Percentiles rank a stretch among this genome's conserved stretches.
These are phyloP conservation scores for Pyxicephalus adspersus DNA, from an alignment of 2,113 vertebrate species.

Conservation along the genomic window DNA sequence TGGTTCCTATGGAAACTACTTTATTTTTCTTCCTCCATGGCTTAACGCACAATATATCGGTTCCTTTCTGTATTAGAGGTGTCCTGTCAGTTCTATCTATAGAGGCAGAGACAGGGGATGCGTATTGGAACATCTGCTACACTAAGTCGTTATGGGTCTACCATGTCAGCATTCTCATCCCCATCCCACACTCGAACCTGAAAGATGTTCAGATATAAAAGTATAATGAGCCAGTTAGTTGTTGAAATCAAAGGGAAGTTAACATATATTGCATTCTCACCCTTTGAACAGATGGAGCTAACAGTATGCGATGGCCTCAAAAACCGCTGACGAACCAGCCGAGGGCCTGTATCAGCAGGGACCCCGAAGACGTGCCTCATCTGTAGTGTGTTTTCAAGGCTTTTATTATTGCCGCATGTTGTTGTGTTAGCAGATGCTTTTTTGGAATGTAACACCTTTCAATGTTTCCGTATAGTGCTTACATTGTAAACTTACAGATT, in stretches of 20 bases:
- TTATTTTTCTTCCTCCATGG: too few relatives aligned
- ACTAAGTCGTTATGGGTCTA: background rate
- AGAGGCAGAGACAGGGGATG: too few relatives aligned
- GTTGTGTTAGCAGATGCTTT: conserved; percentile 18
- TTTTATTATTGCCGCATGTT: conserved; percentile 29
- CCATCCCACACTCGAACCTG: background rate
- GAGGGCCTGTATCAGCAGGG: conserved; percentile 11
- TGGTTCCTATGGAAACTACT: too few relatives aligned
- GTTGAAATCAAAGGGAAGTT: conserved; percentile 11
- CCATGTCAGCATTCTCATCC: background rate
- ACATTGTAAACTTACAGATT: background rate
- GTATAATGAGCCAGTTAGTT: conserved; percentile 34
- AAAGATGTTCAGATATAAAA: conserved; percentile 13
- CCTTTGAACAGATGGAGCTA: conserved; percentile 47
- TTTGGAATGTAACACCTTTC: conserved; percentile 19
- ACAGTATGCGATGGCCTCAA: conserved; percentile 34
- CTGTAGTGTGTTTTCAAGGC: conserved; percentile 29
- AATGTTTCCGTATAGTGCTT: background rate
- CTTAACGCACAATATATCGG: too few relatives aligned
- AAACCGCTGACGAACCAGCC: conserved; percentile 35
- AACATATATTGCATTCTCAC: conserved; percentile 38
- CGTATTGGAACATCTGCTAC: too few relatives aligned
- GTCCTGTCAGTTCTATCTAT: too few relatives aligned
- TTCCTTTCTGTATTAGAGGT: too few relatives aligned
- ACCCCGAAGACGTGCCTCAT: conserved; percentile 26